These are phyloP conservation scores for Dendroctonus ponderosae DNA, from an alignment of 1,140 invertebrate species.

Conservation along the genomic window DNA sequence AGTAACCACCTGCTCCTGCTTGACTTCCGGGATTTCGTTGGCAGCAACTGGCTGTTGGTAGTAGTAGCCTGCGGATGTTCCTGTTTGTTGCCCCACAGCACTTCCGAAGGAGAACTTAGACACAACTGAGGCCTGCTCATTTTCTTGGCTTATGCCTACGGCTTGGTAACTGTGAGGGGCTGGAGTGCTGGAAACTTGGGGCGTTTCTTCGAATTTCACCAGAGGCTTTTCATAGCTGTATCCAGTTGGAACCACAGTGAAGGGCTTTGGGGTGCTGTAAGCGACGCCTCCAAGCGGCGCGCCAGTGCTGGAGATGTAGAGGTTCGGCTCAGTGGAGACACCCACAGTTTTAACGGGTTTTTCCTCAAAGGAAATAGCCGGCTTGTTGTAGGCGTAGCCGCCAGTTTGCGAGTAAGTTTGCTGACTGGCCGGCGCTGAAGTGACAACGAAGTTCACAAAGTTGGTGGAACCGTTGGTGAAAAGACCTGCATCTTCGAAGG, in stretches of 20 bases:
- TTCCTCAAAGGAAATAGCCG: not conserved
- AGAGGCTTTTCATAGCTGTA: conserved; percentile 44
- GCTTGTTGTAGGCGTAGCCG: not conserved
- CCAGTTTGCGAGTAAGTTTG: not conserved
- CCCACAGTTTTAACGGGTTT: not conserved
- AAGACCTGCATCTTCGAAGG: conserved; percentile 18
- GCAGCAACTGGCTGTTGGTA: not conserved
- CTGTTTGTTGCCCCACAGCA: conserved; percentile 10
- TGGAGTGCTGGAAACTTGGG: conserved; percentile 28
- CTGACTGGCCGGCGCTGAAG: not conserved
- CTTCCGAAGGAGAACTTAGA: too few species aligned
- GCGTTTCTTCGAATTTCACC: conserved; percentile 38
- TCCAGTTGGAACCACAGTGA: not conserved
- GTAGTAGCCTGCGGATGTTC: not conserved
- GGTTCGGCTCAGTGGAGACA: too few species aligned
- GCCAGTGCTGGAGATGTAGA: too few species aligned
- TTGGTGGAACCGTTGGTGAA: conserved; percentile 20
- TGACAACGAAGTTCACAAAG: conserved; percentile 30
- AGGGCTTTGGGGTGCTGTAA: too few species aligned
- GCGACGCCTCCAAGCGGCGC: too few species aligned
- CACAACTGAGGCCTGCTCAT: too few species aligned
- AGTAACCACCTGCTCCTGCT: not conserved
- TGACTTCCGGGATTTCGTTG: not conserved
- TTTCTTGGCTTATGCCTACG: too few species aligned
- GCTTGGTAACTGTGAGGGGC: not conserved